These are phyloP conservation scores for Loris lydekkerianus DNA, from an alignment of 2,797 vertebrate species.

Conservation along the genomic window DNA sequence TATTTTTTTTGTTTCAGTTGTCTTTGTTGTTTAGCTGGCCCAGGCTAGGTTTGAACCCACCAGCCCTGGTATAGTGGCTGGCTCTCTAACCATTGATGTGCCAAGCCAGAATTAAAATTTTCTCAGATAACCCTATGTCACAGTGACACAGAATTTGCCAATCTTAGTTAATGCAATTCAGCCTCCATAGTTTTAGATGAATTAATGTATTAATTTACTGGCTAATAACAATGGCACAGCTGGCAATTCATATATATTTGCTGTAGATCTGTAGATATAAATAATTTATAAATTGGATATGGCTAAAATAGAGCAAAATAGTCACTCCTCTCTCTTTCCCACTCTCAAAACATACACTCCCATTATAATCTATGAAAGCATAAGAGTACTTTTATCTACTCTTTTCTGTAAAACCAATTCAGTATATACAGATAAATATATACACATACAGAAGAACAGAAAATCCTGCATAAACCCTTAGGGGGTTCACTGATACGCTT, in stretches of 20 bases:
- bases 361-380: constrained; percentile 4
- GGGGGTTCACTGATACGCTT: neutral
- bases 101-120: neutral
- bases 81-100: no score
- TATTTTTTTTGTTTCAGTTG: no score
- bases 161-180: neutral
- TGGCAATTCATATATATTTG: neutral
- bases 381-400: neutral
- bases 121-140: neutral
- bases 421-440: neutral
- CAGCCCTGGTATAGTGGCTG: no score
- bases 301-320: neutral
- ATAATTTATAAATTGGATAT: constrained; percentile 21
- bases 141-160: neutral
- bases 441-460: neutral
- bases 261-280: neutral
- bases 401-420: neutral
- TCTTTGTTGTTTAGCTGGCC: no score
- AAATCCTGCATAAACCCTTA: neutral
- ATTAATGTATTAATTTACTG: neutral
- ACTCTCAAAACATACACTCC: neutral
- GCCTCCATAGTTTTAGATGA: constrained; percentile 4
- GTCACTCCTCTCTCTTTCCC: neutral
- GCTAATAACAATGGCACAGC: neutral
- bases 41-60: no score